Evolutionary conservation across 2,113 vertebrate species (phyloP), one percentile per base, ranked within the genome.

Genomic region (Entelurus aequoreus): DNA sequence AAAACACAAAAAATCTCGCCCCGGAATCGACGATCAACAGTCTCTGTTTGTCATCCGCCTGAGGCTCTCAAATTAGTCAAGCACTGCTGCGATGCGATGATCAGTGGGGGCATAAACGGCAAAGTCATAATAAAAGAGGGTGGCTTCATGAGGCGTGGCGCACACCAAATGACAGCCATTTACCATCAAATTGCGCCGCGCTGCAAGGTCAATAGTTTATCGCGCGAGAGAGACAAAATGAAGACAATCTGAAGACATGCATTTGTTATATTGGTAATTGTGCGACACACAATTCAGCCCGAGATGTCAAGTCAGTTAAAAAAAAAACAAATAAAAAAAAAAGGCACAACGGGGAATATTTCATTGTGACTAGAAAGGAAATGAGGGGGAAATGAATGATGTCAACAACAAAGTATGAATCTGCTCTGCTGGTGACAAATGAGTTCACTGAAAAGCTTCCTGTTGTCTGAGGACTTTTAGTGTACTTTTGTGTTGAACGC

Each of bases 141-240:
- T 69, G 77, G 78, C 75, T 88, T 84, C 75, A 87, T 87, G 86
- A 87, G 83, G 80, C 86, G 78, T 80, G 74, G 75, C 80, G 74
- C 76, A 70, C 77, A 70, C 76, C 70, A 86, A 88, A 88, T 84
- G 82, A 85, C 80, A 83, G 65, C 73, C 69, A 87, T 87, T 87
- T 83, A 71, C 74, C 77, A 62, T 75, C 68, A 84, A 84, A 88
- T 86, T 81, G 77, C 80, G 75, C 76, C 56, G 71, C 80, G 72
- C 56, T 51, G 62, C 78, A 86, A 90, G 82, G 88, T 88, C 84
- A 88, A 78, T 54, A 63, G 71, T 71, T 76, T 63, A 53, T 60
- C 55, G 58, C 71, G 76, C 68, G 42, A 71, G 60, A 40, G 8
- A 75, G 63, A 67, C 74, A 77, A 70, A 19, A 48, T 16, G n/a